Base-by-base conservation (phyloP, 2,888 invertebrate genomes). In the Timema cristinae region DNA sequence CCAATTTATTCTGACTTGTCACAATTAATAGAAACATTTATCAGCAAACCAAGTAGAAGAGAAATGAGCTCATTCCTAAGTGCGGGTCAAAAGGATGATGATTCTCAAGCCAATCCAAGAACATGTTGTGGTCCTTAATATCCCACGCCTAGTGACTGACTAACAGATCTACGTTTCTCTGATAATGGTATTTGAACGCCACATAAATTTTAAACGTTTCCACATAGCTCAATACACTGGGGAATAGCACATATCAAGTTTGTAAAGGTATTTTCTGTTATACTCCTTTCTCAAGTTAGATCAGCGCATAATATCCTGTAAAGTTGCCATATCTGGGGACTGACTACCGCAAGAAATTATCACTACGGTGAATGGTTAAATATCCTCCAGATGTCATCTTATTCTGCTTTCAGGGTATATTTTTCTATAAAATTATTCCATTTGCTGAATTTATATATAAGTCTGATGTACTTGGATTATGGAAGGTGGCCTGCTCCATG, bases 11-110 rank as follows among this genome's bases (percentile, higher is more conserved):
- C 0, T 16, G 59, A 15, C 9, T n/a, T 9, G 59, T n/a, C n/a
- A 59, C 59, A 59, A 13, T n/a, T n/a, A 59, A 8, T n/a, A n/a
- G 59, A 16, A 7, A 7, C 59, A 13, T 59, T 5, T 59, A n/a
- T 32, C 32, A 59, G 5, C 13, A 59, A 16, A n/a, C n/a, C 5
- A 5, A 32, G 15, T 1, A 32, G 32, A 59, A 13, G n/a, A n/a
- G 59, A 59, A 59, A 59, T n/a, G 32, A 59, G 59, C 32, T 59
- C n/a, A n/a, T 59, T 56, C 1, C 56, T 56, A 16, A 13, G 59
- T 32, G 8, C 32, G 13, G 2, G 15, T 13, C 59, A 59, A 59
- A 59, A 59, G 13, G 59, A 13, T 56, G 9, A 56, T 56, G 56
- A 6, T 13, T n/a, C 32, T 59, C 16, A n/a, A 59, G 32, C 8